Base-by-base conservation (phyloP, 1,140 invertebrate species). In the Platorchestia sp. region DNA sequence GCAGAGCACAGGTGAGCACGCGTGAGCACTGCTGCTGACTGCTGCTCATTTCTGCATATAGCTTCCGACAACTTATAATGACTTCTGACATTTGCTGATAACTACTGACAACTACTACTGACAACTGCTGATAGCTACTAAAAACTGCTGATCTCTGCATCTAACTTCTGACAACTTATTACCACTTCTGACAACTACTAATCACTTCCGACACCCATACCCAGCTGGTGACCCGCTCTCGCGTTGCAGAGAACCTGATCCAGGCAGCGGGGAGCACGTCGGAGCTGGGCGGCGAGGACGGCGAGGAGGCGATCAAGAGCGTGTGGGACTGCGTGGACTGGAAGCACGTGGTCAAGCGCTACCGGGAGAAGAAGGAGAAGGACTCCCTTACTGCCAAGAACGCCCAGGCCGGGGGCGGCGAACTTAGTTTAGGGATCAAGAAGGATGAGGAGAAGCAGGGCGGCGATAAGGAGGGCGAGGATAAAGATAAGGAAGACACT, bases 1-100 rank as follows among this genome's bases (percentile, higher is more conserved):
- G 0, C 95, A 95, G 42, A 96, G 96, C 86, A 96, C 95, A 95
- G 96, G 96, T 96, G 27, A 95, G 95, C n/a, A n/a, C n/a, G n/a
- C n/a, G n/a, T n/a, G n/a, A n/a, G n/a, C n/a, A 40, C 1, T 27
- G 45, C 5, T 45, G 7, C 90, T 5, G 43, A 75, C 95, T 44
- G 36, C 86, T 27, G 53, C 36, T 43, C 22, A 47, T 19, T 22
- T 16, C 0, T 10, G 16, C n/a, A n/a, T n/a, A n/a, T n/a, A n/a
- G n/a, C n/a, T n/a, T n/a, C n/a, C n/a, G n/a, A n/a, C n/a, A n/a
- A n/a, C n/a, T n/a, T n/a, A n/a, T n/a, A n/a, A n/a, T n/a, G n/a
- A n/a, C n/a, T n/a, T n/a, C n/a, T n/a, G n/a, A n/a, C n/a, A n/a
- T n/a, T n/a, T n/a, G n/a, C n/a, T n/a, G n/a, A n/a, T n/a, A n/a